Base-by-base conservation (phyloP, 1,140 invertebrate genomes). In the Tetraneura akinire region DNA sequence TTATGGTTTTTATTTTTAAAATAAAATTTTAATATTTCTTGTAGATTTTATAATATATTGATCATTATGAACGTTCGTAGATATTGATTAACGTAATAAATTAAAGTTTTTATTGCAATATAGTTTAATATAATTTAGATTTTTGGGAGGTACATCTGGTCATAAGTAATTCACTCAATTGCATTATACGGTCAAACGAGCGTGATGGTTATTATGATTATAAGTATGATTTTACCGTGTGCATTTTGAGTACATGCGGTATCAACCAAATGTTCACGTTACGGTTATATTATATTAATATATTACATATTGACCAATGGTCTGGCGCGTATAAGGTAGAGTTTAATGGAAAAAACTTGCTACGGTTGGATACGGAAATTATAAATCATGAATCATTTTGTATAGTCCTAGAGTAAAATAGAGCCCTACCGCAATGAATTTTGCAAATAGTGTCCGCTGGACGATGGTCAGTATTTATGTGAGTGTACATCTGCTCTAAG, bases 381-480 rank as follows among this genome's bases (percentile, higher is more conserved):
- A 53, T n/a, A n/a, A n/a, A n/a, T 53, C n/a, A n/a, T 53, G 18
- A 14, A 14, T 3, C n/a, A 53, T n/a, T 53, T n/a, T n/a, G 14
- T 53, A 53, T 26, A 3, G 14, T 18, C 42, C 42, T 47, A 18
- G 21, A 70, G 66, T 66, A 21, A 29, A 60, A 37, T 8, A 37
- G 3, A 4, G 45, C 45, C 66, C 66, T 70, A 70, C 66, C 45
- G 21, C 45, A 49, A 70, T 26, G 23, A 70, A 26, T 70, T 49
- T 4, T 10, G 66, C 13, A 18, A 70, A 11, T 26, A 45, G 66
- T 70, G 18, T 21, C 14, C 66, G 47, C 8, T 70, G 66, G 66
- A 6, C 66, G 47, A 26, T 70, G 66, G 66, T 70, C 66, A 70
- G 23, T 70, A 26, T 70, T 37, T 49, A 23, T 70, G 66, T 23